A percentile compares a stretch with the other conserved stretches of the same genome.
Conservation (phyloP, 2,888 invertebrate species). For the Petrolisthes cinctipes region DNA sequence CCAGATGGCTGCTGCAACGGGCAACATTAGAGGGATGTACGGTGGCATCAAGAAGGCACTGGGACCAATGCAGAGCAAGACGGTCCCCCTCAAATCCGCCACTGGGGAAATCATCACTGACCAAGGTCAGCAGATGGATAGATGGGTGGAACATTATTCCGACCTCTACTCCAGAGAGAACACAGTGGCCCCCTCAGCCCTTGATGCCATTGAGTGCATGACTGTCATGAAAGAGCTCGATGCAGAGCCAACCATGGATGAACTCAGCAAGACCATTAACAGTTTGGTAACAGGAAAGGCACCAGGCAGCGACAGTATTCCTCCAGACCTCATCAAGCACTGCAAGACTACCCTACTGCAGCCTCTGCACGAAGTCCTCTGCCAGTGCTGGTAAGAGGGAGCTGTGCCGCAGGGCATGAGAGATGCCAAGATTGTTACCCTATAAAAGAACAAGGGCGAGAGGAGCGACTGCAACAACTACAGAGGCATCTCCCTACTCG, state of each 20-base stretch:
- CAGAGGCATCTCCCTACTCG: slow-evolving; percentile 46
- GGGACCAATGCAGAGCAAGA: slow-evolving; percentile 3
- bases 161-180: too few species aligned
- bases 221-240: slow-evolving; percentile 18
- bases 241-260: background rate
- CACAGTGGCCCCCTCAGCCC: background rate
- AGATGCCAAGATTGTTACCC: too few species aligned
- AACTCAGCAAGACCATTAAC: slow-evolving; percentile 23
- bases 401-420: too few species aligned
- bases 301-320: background rate
- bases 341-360: slow-evolving; percentile 8
- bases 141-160: too few species aligned
- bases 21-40: slow-evolving; percentile 14
- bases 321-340: slow-evolving; percentile 24
- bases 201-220: background rate
- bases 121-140: too few species aligned
- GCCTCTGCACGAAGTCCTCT: too few species aligned
- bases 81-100: too few species aligned
- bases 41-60: slow-evolving; percentile 16
- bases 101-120: too few species aligned
- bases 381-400: too few species aligned
- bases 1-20: background rate
- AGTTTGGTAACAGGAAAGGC: background rate
- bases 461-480: too few species aligned
- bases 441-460: too few species aligned